These are phyloP conservation scores for Eurypyga helias DNA, from an alignment of 2,113 vertebrate genomes.

Conservation along the genomic window DNA sequence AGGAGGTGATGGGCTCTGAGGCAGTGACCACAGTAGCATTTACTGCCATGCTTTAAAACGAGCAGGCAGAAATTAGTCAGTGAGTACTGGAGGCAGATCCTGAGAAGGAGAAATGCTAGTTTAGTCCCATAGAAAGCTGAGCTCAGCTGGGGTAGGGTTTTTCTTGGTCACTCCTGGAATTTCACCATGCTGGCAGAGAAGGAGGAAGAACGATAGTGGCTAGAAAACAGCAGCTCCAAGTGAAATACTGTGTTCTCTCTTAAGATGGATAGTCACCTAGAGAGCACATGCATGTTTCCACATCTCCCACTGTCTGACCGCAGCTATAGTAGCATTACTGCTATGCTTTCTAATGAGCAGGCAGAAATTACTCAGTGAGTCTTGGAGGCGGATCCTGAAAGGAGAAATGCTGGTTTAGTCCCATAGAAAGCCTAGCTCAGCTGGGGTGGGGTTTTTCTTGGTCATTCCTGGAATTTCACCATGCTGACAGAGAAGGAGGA, in stretches of 20 bases:
- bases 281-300: background rate
- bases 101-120: background rate
- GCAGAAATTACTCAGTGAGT: background rate
- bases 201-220: rapidly evolving
- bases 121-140: background rate
- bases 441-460: background rate
- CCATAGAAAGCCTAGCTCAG: background rate
- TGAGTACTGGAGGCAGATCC: background rate
- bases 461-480: background rate
- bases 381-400: background rate
- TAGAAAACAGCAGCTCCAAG: background rate
- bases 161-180: background rate
- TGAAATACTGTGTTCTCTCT: background rate
- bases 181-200: background rate
- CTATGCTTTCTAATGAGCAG: background rate
- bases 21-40: background rate
- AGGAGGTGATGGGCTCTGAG: background rate
- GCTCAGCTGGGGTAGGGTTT: background rate
- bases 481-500: rapidly evolving
- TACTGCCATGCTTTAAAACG: background rate
- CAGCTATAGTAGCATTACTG: background rate
- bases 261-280: background rate
- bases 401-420: background rate
- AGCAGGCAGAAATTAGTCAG: background rate
- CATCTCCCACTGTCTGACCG: background rate